phyloP scores from a whole-genome alignment of 2,113 vertebrate genomes.

The Odocoileus hemionus region DNA sequence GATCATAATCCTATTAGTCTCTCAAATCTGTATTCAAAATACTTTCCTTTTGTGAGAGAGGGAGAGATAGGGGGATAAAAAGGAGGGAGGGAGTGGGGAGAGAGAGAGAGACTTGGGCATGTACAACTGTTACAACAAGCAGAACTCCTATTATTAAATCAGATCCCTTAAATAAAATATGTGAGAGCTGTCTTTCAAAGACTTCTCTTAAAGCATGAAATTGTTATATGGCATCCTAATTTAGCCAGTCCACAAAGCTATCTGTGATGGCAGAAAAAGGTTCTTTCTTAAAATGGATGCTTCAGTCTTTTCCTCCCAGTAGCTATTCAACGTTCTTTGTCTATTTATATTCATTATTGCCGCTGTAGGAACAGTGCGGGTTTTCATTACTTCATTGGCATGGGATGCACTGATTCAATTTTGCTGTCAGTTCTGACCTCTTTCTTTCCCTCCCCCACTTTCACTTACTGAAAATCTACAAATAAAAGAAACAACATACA shows the following conservation, averaged over 20 bases:
- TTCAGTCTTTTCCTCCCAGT: constrained; percentile 70
- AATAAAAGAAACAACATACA: constrained; percentile 52
- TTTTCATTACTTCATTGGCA: constrained; percentile 81
- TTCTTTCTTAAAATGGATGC: constrained; percentile 77
- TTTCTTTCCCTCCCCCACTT: constrained; percentile 61
- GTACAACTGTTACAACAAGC: background rate
- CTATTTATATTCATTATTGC: constrained; percentile 80
- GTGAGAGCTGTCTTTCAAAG: constrained; percentile 50
- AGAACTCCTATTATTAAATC: constrained; percentile 60
- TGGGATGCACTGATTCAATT: constrained; percentile 73
- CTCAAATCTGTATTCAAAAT: background rate
- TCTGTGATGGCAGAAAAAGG: constrained; percentile 75
- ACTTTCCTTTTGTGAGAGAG: background rate
- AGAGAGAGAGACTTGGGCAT: background rate
- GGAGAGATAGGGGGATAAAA: no score
- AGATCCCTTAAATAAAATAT: constrained; percentile 60
- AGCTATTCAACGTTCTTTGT: constrained; percentile 73
- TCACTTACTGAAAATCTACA: constrained; percentile 65
- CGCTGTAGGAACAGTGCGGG: constrained; percentile 75
- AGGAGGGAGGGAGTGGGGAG: background rate
- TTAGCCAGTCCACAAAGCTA: constrained; percentile 75
- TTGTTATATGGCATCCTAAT: constrained; percentile 74
- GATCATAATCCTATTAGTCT: background rate
- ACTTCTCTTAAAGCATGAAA: constrained; percentile 66
- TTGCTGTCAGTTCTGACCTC: constrained; percentile 73